These are phyloP conservation scores for Megalops atlanticus DNA, from an alignment of 2,113 vertebrate genomes.

Conservation along the genomic window DNA sequence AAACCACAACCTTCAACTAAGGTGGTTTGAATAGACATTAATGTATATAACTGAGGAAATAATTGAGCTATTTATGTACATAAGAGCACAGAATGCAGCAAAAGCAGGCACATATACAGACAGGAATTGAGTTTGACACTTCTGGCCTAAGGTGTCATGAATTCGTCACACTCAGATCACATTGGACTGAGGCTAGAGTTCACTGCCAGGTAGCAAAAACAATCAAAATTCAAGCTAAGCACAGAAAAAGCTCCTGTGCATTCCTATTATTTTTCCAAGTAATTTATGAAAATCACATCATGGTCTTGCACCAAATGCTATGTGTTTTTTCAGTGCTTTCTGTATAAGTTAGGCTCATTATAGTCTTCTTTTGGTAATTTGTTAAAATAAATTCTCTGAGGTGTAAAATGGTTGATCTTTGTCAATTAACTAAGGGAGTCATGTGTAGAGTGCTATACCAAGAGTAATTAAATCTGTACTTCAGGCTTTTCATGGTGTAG, in stretches of 20 bases:
- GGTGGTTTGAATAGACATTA: too few relatives aligned
- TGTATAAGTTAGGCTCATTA: slow-evolving; percentile 15
- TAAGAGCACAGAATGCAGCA: too few relatives aligned
- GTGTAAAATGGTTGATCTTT: slow-evolving; percentile 19
- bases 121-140: background rate
- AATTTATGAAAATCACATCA: background rate
- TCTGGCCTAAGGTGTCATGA: background rate
- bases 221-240: too few relatives aligned
- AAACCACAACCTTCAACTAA: too few relatives aligned
- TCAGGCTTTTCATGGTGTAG: background rate
- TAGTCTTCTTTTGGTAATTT: background rate
- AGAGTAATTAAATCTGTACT: background rate
- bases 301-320: background rate
- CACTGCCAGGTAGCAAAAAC: too few relatives aligned
- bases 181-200: too few relatives aligned
- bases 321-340: background rate
- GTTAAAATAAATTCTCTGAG: background rate
- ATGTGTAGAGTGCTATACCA: background rate
- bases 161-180: too few relatives aligned
- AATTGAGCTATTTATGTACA: too few relatives aligned
- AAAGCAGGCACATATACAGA: background rate
- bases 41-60: too few relatives aligned
- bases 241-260: too few relatives aligned
- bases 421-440: slow-evolving; percentile 14
- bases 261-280: too few relatives aligned